phyloP scores from a whole-genome alignment of 2,797 vertebrate species.

The Microchirus variegatus region DNA sequence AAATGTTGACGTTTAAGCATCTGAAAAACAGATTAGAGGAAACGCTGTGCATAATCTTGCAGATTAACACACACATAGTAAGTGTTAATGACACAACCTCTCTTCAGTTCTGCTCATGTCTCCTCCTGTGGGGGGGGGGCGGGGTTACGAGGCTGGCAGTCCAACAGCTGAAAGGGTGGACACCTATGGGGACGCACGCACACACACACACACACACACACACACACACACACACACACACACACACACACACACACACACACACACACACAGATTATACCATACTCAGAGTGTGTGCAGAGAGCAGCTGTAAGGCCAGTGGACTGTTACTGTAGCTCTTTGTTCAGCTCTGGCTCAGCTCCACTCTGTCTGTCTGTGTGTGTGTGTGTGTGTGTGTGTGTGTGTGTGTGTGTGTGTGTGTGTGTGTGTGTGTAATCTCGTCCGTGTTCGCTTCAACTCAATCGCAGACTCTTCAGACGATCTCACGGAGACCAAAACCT shows the following conservation, averaged over 20 bases:
- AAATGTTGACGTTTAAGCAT: too few relatives aligned
- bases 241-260: constrained; percentile 30
- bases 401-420: too few relatives aligned
- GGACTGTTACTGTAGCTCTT: constrained; percentile 80
- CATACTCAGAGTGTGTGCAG: constrained; percentile 60
- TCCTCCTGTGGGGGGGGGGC: constrained; percentile 37
- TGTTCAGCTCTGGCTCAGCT: constrained; percentile 71
- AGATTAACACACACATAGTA: too few relatives aligned
- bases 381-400: too few relatives aligned
- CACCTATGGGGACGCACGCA: constrained; percentile 61
- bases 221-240: constrained; percentile 26
- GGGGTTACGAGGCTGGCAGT: constrained; percentile 71
- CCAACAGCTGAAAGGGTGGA: constrained; percentile 70
- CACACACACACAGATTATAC: constrained; percentile 24
- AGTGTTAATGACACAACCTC: background rate
- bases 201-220: constrained; percentile 26
- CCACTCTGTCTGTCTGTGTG: constrained; percentile 36
- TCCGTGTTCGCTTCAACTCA: too few relatives aligned
- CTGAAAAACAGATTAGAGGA: too few relatives aligned
- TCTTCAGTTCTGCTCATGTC: constrained; percentile 7
- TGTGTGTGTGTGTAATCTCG: background rate
- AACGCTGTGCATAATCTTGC: too few relatives aligned
- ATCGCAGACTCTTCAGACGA: too few relatives aligned
- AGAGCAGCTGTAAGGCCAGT: constrained; percentile 74
- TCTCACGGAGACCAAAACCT: too few relatives aligned